Conservation (phyloP, 1,140 invertebrate species). For the Drosophila gunungcola region DNA sequence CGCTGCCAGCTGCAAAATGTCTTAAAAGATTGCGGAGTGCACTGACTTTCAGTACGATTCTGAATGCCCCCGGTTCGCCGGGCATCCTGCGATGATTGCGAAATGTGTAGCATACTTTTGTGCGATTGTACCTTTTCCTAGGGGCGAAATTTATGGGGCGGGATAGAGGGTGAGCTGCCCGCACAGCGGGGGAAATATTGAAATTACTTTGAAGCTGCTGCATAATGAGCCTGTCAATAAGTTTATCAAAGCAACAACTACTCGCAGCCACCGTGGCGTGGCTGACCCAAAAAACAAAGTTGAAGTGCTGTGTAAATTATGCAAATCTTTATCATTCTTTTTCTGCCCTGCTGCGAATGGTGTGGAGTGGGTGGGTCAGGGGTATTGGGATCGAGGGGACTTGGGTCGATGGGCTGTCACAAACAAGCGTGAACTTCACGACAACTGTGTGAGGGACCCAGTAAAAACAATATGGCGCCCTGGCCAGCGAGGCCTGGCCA, state of each 20-base stretch:
- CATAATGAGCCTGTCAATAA: constrained; percentile 81
- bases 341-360: constrained; percentile 3
- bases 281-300: constrained; percentile 69
- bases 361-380: too few relatives aligned
- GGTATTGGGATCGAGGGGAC: constrained; percentile 1
- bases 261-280: constrained; percentile 18
- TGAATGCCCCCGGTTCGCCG: not conserved
- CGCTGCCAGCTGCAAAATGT: constrained; percentile 77
- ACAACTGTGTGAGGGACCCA: constrained; percentile 68
- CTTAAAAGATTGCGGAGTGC: constrained; percentile 77
- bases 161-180: not conserved
- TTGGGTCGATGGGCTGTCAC: constrained; percentile 59
- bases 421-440: constrained; percentile 79
- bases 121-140: constrained; percentile 35
- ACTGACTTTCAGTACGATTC: constrained; percentile 55
- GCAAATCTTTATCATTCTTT: constrained; percentile 76
- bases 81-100: constrained; percentile 49
- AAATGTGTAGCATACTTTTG: constrained; percentile 58
- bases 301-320: constrained; percentile 81
- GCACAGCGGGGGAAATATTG: constrained; percentile 24
- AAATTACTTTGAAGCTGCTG: constrained; percentile 53
- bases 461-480: constrained; percentile 82
- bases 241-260: constrained; percentile 77
- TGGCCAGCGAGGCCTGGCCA: constrained; percentile 42
- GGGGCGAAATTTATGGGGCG: not conserved